Evolutionary conservation across 1,140 invertebrate species (phyloP).

Genomic region (Cepaea nemoralis): DNA sequence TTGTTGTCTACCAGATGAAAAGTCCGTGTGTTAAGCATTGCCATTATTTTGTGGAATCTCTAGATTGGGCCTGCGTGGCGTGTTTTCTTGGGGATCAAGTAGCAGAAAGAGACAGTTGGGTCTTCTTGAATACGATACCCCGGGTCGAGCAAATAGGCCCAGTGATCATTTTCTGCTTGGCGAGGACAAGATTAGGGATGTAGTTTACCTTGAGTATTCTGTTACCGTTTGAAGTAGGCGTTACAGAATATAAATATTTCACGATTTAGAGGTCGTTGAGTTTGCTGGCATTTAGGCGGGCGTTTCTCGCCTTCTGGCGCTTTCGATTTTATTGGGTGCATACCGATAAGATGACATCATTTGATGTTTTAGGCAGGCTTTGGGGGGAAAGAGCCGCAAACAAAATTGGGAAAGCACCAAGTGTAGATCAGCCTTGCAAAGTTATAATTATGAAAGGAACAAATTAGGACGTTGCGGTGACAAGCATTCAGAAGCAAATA

Average conservation of each 20-base stretch:
- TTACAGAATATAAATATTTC: neutral
- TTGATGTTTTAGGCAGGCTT: no score
- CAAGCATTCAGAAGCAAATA: no score
- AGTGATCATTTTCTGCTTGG: neutral
- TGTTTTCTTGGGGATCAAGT: conserved; percentile 8
- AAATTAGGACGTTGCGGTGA: no score
- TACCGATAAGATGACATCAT: no score
- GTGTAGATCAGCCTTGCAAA: no score
- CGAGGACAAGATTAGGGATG: conserved; percentile 6
- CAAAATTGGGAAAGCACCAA: no score
- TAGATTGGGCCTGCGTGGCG: neutral
- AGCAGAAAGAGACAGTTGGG: neutral
- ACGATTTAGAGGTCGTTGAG: neutral
- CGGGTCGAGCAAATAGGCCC: neutral
- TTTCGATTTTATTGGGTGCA: no score
- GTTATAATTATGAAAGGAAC: no score
- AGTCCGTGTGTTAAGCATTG: neutral
- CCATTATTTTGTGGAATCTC: conserved; percentile 4
- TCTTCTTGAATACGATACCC: neutral
- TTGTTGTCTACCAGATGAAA: neutral
- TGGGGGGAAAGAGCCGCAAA: no score
- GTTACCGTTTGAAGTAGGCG: neutral
- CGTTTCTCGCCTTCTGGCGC: no score
- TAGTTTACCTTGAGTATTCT: neutral
- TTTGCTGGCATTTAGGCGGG: neutral